Percentiles rank a stretch among this genome's conserved stretches.
These are phyloP conservation scores for Hippocampus mohnikei DNA, from an alignment of 2,113 vertebrate genomes.

Conservation along the genomic window DNA sequence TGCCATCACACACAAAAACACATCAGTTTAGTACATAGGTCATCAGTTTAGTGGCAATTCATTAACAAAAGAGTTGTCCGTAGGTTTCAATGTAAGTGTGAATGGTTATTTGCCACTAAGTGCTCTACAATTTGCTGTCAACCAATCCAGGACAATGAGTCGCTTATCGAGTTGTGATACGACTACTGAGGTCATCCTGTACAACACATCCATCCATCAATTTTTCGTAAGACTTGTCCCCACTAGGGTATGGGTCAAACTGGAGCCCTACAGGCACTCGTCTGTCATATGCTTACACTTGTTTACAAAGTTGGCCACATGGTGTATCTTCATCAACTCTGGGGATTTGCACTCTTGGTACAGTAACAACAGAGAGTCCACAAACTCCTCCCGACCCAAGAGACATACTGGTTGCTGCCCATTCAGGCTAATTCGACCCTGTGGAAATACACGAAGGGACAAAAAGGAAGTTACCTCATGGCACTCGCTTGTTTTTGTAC, in stretches of 20 bases:
- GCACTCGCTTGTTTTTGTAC: not conserved
- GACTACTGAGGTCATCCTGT: too few species aligned
- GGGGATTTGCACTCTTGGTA: conserved; percentile 89
- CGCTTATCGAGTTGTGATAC: too few species aligned
- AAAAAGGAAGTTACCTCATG: conserved; percentile 10
- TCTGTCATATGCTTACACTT: conserved; percentile 80
- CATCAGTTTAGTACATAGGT: not conserved
- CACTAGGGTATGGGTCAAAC: not conserved
- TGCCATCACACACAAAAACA: conserved; percentile 53
- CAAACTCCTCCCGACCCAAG: conserved; percentile 83
- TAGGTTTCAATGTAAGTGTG: not conserved
- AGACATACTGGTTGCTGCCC: conserved; percentile 72
- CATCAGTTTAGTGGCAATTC: not conserved
- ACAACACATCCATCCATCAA: too few species aligned
- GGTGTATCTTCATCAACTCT: conserved; percentile 85
- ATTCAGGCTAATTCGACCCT: conserved; percentile 82
- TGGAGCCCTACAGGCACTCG: not conserved
- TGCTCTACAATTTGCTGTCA: not conserved
- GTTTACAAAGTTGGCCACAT: conserved; percentile 86
- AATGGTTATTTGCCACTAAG: not conserved
- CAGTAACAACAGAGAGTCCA: conserved; percentile 87
- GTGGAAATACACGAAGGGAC: conserved; percentile 13
- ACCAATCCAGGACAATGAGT: not conserved
- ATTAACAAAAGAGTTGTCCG: not conserved
- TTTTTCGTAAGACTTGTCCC: too few species aligned